Evolutionary conservation across 2,888 invertebrate species (phyloP).

Genomic region (Pherbina coryleti): DNA sequence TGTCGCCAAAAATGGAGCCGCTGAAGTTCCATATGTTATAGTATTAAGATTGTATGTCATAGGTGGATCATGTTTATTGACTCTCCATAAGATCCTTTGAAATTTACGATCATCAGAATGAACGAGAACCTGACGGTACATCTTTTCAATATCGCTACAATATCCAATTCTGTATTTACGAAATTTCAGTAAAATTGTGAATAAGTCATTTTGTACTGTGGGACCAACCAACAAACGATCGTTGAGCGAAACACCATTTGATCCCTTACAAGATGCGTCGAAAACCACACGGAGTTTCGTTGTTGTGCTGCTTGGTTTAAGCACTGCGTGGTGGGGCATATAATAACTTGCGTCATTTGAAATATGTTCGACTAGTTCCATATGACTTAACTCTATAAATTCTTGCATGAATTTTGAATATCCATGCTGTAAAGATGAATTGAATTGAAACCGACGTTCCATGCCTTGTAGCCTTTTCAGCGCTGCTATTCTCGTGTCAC

Average conservation of each 20-base stretch:
- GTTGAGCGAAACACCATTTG: too few relatives aligned
- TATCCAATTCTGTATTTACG: not conserved
- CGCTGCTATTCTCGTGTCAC: not conserved
- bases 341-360: not conserved
- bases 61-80: not conserved
- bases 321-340: not conserved
- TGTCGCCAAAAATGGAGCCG: slow-evolving; percentile 26
- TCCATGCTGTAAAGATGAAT: not conserved
- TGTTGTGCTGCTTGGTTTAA: too few relatives aligned
- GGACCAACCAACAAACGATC: too few relatives aligned
- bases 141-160: not conserved
- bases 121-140: not conserved
- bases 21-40: slow-evolving; percentile 23
- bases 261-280: too few relatives aligned
- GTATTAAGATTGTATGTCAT: not conserved
- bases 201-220: too few relatives aligned
- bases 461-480: not conserved
- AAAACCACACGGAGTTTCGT: too few relatives aligned
- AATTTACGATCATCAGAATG: not conserved
- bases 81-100: not conserved
- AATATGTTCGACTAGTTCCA: not conserved
- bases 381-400: not conserved
- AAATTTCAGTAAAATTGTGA: not conserved
- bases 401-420: not conserved
- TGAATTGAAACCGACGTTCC: not conserved